Evolutionary conservation across 2,797 vertebrate species (phyloP).

Genomic region (Tokudaia tokunoshimensis): DNA sequence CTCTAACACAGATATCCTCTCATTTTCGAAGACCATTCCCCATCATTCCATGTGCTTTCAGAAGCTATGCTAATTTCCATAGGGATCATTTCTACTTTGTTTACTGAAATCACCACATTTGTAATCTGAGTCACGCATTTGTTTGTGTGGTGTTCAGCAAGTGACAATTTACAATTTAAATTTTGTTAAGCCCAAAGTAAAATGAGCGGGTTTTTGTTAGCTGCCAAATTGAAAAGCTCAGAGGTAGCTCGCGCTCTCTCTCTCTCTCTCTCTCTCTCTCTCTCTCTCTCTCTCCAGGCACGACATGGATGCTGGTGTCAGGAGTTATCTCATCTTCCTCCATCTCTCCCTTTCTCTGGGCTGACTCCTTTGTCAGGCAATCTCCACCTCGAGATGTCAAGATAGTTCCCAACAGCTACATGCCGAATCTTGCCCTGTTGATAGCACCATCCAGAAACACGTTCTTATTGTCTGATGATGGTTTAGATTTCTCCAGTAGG

Average conservation of each 20-base stretch:
- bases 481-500: background rate
- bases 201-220: constrained; percentile 38
- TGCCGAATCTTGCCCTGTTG: background rate
- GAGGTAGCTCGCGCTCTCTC: background rate
- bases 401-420: background rate
- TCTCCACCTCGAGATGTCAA: background rate
- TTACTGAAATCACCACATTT: constrained; percentile 67
- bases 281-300: background rate
- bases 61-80: constrained; percentile 27
- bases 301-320: background rate
- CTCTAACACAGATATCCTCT: background rate
- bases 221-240: background rate
- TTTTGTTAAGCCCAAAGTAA: constrained; percentile 49
- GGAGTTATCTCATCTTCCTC: background rate
- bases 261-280: too few relatives aligned
- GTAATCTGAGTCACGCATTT: constrained; percentile 56
- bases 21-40: constrained; percentile 36
- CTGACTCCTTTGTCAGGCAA: background rate
- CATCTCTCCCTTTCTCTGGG: background rate
- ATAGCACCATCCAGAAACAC: background rate
- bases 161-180: constrained; percentile 67
- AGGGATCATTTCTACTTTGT: constrained; percentile 48
- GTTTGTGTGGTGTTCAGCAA: constrained; percentile 64
- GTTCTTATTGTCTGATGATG: background rate
- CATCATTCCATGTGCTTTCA: background rate